Evolutionary conservation across 2,888 invertebrate genomes (phyloP).

Genomic region (Nebria brevicollis): DNA sequence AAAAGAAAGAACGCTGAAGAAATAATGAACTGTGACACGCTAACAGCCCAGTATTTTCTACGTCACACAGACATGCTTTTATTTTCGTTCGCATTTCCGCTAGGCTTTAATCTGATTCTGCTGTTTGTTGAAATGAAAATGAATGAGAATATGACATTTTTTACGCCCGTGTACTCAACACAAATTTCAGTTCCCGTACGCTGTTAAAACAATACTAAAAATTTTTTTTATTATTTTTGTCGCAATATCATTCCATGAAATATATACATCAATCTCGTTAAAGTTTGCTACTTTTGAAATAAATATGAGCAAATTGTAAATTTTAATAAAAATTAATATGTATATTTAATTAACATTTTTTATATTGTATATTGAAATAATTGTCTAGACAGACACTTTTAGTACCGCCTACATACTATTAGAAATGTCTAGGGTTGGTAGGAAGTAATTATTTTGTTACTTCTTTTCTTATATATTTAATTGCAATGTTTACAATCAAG

Average conservation of each 20-base stretch:
- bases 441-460: no score
- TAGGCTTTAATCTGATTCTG: slow-evolving; percentile 40
- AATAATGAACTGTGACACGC: slow-evolving; percentile 46
- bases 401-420: no score
- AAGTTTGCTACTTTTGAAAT: background rate
- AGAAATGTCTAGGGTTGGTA: no score
- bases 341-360: no score
- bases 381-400: no score
- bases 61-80: slow-evolving; percentile 44
- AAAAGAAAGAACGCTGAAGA: slow-evolving; percentile 24
- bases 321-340: background rate
- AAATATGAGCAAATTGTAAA: background rate
- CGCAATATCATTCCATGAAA: background rate
- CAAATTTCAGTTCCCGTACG: background rate
- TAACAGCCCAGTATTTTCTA: slow-evolving; percentile 43
- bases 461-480: no score
- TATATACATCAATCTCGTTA: background rate
- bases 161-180: slow-evolving; percentile 8
- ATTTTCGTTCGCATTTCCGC: slow-evolving; percentile 40
- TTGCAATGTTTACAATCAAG: no score
- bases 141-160: slow-evolving; percentile 45
- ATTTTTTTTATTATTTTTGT: background rate
- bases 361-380: no score
- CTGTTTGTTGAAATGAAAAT: slow-evolving; percentile 42
- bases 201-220: background rate